Evolutionary conservation across 2,797 vertebrate species (phyloP), one percentile per base, ranked within the genome.

Genomic region (Sebastes minor): DNA sequence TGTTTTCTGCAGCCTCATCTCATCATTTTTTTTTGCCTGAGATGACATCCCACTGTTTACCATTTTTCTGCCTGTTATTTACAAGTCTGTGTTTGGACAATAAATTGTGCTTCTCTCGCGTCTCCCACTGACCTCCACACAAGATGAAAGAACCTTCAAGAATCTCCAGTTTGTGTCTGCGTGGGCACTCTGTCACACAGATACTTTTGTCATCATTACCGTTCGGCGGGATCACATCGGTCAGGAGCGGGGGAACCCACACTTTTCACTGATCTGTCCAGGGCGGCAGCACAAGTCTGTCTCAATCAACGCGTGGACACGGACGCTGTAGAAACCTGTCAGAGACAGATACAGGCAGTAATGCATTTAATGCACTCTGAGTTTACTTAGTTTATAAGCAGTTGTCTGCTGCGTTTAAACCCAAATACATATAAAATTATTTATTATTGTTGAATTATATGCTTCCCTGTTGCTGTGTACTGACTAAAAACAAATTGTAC

Each of bases 121-220:
- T 60, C 77, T 76, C 62, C 64, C 71, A 4, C 82, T 83, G 91
- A 91, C 90, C 81, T 92, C 85, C 71, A 76, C 60, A 22, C 74
- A 69, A 84, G 81, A 91, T 91, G 65, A 88, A 91, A 85, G 85
- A 76, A 85, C 79, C 78, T 86, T 82, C 71, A 77, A 86, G 81
- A 83, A 70, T 46, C 65, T 85, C 66, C 32, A 12, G 78, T 73
- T 33, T 9, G 74, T 74, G 74, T 63, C 42, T 72, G 86, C 46
- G 86, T 88, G 83, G 82, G 79, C 76, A 18, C 65, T 88, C 82
- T 56, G 74, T 90, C 83, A 80, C 28, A 56, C 73, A 28, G 67
- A 84, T 74, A 80, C 75, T 91, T 86, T 88, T 88, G 88, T 91
- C 84, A 88, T 91, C 89, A 85, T 92, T 91, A 91, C 63, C 72